Percentiles rank a stretch among this genome's conserved stretches.
Conservation (phyloP, 1,140 invertebrate genomes). For the Temnothorax longispinosus region DNA sequence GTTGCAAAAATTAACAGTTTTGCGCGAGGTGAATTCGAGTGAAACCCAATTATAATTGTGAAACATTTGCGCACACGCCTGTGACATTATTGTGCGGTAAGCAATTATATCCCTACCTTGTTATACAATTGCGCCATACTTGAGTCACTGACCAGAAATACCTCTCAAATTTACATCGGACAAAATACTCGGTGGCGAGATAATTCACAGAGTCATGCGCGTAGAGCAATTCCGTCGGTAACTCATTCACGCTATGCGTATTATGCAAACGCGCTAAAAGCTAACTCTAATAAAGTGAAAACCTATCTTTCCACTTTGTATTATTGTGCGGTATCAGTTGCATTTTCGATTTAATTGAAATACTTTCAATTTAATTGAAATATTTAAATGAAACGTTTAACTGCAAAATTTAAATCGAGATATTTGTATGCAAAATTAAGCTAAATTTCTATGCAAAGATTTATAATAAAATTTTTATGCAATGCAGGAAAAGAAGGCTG, state of each 20-base stretch:
- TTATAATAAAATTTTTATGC: background rate
- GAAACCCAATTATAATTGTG: background rate
- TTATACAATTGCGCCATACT: background rate
- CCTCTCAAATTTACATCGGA: constrained; percentile 17
- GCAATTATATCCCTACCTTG: background rate
- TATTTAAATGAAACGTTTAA: background rate
- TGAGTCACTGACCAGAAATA: constrained; percentile 6
- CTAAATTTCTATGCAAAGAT: background rate
- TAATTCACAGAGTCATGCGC: constrained; percentile 36
- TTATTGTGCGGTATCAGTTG: background rate
- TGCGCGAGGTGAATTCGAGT: background rate
- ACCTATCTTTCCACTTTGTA: constrained; percentile 4
- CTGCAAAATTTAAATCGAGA: background rate
- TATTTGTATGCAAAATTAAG: background rate
- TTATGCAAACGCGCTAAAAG: background rate
- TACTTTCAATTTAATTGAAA: background rate
- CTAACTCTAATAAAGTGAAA: background rate
- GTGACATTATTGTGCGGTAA: background rate
- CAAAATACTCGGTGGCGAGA: background rate
- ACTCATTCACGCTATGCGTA: background rate
- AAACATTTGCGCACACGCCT: background rate
- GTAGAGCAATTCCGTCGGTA: background rate
- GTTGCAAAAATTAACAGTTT: background rate
- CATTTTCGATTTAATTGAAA: constrained; percentile 1
- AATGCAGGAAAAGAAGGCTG: background rate